phyloP scores from a whole-genome alignment of 2,797 vertebrate species.

The Buphagus erythrorhynchus region DNA sequence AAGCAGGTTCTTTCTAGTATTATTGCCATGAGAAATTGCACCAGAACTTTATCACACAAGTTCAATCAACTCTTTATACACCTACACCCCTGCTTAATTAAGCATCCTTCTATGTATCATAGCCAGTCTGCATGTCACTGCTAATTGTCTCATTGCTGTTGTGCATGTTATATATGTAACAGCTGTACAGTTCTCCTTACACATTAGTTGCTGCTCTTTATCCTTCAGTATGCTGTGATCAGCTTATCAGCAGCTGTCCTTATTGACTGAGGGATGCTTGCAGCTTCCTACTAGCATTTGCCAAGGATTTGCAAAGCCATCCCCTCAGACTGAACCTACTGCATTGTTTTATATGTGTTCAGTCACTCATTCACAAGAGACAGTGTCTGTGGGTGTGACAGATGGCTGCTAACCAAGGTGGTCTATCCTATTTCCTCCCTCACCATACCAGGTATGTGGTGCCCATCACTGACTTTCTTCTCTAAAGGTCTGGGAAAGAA shows the following conservation, averaged over 20 bases:
- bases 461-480: not conserved
- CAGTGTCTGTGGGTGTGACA: constrained; percentile 9
- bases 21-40: not conserved
- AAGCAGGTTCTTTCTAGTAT: constrained; percentile 30
- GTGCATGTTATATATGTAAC: fast-evolving
- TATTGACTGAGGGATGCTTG: not conserved
- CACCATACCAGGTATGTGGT: not conserved
- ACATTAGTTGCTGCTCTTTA: not conserved
- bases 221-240: not conserved
- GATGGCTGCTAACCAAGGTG: not conserved
- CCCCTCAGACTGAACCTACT: not conserved
- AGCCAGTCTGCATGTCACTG: not conserved
- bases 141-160: not conserved
- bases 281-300: not conserved
- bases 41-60: not conserved
- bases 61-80: not conserved
- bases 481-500: not conserved
- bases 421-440: constrained; percentile 1
- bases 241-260: not conserved
- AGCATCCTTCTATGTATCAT: not conserved
- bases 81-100: not conserved
- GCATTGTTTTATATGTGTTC: not conserved
- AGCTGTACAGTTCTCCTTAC: not conserved
- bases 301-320: not conserved
- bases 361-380: not conserved